Evolutionary conservation across 2,113 vertebrate species (phyloP).

Genomic region (Xyrauchen texanus): DNA sequence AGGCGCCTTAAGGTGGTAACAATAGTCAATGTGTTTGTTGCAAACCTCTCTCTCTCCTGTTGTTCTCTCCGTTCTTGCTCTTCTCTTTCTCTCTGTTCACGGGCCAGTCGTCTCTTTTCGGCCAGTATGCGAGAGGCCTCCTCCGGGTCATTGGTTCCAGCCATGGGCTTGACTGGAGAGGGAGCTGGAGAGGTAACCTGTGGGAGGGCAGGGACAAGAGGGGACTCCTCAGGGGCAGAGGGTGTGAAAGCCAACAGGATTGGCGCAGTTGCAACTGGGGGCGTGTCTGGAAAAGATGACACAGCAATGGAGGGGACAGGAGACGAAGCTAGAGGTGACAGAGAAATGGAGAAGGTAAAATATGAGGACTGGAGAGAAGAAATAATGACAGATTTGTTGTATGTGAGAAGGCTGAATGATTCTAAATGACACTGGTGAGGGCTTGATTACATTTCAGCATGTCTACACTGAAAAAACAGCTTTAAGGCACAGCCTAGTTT

Average conservation of each 20-base stretch:
- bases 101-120: conserved; percentile 88
- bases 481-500: no score
- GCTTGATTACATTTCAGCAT: no score
- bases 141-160: conserved; percentile 87
- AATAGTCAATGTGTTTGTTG: not conserved
- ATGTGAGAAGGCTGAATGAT: no score
- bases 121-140: conserved; percentile 88
- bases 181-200: conserved; percentile 49
- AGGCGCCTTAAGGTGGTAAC: not conserved
- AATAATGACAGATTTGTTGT: not conserved
- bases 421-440: no score
- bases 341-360: not conserved
- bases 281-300: conserved; percentile 52
- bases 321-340: conserved; percentile 52
- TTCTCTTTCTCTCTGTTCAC: conserved; percentile 90
- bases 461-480: no score
- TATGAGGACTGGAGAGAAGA: conserved; percentile 9
- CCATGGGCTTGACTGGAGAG: conserved; percentile 78
- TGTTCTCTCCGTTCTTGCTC: conserved; percentile 85
- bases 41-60: conserved; percentile 87
- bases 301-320: conserved; percentile 54
- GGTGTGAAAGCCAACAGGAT: conserved; percentile 27
- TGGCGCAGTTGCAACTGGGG: conserved; percentile 51
- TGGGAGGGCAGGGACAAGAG: conserved; percentile 21
- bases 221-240: conserved; percentile 37